Percentiles rank a stretch among this genome's conserved stretches.
These are phyloP conservation scores for Tenthredo amoena DNA, from an alignment of 2,888 invertebrate genomes.

Conservation along the genomic window DNA sequence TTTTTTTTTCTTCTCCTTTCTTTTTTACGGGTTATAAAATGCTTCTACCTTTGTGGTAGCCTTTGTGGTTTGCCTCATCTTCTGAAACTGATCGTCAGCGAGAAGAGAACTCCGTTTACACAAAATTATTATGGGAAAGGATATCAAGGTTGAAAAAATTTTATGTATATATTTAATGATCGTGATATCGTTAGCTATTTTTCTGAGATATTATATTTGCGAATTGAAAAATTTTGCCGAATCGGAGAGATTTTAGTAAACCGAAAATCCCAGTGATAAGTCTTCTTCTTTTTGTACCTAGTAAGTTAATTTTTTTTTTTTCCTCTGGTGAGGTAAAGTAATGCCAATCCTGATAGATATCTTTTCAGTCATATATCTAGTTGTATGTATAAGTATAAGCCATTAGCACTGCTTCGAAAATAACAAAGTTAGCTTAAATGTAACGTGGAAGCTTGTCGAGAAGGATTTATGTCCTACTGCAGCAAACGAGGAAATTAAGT, in stretches of 20 bases:
- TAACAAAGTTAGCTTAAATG: background rate
- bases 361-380: background rate
- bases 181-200: background rate
- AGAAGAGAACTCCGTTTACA: background rate
- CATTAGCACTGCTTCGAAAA: background rate
- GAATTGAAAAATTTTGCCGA: background rate
- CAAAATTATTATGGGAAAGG: background rate
- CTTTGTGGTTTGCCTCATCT: background rate
- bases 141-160: background rate
- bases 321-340: background rate
- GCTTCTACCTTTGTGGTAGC: background rate
- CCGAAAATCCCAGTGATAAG: background rate
- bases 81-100: background rate
- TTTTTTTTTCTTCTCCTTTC: background rate
- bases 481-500: slow-evolving; percentile 1
- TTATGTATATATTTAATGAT: background rate
- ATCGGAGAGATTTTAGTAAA: background rate
- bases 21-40: background rate
- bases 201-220: background rate
- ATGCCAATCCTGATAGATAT: background rate
- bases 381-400: background rate
- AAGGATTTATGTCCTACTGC: background rate
- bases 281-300: background rate
- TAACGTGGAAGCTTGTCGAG: background rate
- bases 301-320: too few relatives aligned